Evolutionary conservation across 1,140 invertebrate genomes (phyloP).

Genomic region (Tetragonula clypearis): DNA sequence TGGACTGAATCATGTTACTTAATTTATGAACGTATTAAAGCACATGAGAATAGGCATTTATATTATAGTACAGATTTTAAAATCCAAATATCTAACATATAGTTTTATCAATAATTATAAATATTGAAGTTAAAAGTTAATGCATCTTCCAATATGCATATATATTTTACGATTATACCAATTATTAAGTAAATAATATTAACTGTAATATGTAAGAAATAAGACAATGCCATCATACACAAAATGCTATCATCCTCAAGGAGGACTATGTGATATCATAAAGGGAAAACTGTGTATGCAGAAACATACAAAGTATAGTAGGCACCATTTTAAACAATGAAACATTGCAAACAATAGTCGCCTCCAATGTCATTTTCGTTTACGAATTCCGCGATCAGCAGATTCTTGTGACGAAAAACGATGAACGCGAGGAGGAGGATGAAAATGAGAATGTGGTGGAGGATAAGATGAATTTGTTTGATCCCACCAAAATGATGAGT

Average conservation of each 20-base stretch:
- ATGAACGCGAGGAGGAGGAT: slow-evolving; percentile 48
- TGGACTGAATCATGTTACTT: background rate
- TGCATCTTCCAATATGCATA: slow-evolving; percentile 4
- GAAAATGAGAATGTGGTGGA: slow-evolving; percentile 53
- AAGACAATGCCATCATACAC: slow-evolving; percentile 50
- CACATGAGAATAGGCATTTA: slow-evolving; percentile 17
- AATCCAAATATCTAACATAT: slow-evolving; percentile 6
- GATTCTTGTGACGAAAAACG: slow-evolving; percentile 62
- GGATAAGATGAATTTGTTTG: slow-evolving; percentile 63
- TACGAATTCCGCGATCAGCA: slow-evolving; percentile 68
- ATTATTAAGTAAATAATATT: slow-evolving; percentile 18
- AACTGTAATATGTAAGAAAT: background rate
- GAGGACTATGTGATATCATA: slow-evolving; percentile 67
- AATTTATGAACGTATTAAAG: slow-evolving; percentile 7
- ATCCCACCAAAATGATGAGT: slow-evolving; percentile 72
- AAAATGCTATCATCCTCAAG: slow-evolving; percentile 56
- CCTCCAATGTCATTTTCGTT: slow-evolving; percentile 77
- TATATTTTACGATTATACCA: slow-evolving; percentile 26
- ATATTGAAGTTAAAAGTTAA: slow-evolving; percentile 31
- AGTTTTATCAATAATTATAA: slow-evolving; percentile 18
- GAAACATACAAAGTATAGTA: slow-evolving; percentile 75
- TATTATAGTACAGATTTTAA: slow-evolving; percentile 21
- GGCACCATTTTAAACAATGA: slow-evolving; percentile 78
- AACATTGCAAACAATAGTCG: slow-evolving; percentile 71
- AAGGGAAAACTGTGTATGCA: slow-evolving; percentile 73